These are phyloP conservation scores for Aulostomus chinensis DNA, from an alignment of 2,797 vertebrate species.

Conservation along the genomic window DNA sequence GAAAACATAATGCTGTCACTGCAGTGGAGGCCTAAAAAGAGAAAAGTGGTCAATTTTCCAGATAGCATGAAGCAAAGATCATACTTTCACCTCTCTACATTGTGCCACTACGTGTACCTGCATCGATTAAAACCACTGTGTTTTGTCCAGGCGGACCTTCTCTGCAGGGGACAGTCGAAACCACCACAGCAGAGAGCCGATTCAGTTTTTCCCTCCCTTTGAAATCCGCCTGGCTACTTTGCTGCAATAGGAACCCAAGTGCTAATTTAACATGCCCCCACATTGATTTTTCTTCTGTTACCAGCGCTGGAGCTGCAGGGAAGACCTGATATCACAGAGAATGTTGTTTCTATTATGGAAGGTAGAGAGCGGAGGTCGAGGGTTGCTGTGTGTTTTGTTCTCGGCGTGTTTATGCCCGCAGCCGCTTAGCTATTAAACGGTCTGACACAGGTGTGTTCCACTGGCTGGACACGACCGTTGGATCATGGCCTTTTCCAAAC, in stretches of 20 bases:
- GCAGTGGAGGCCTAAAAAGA: too few relatives aligned
- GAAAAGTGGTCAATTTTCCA: too few relatives aligned
- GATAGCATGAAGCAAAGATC: too few relatives aligned
- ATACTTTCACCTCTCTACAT: too few relatives aligned
- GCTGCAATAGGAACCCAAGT: constrained; percentile 9
- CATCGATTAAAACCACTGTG: constrained; percentile 1
- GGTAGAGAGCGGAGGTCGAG: constrained; percentile 6
- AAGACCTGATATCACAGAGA: constrained; percentile 17
- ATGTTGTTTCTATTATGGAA: constrained; percentile 8
- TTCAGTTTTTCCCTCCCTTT: constrained; percentile 11
- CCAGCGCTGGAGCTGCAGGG: constrained; percentile 22
- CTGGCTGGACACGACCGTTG: not conserved
- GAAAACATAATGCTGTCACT: too few relatives aligned
- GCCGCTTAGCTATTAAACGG: constrained; percentile 18
- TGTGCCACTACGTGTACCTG: constrained; percentile 7
- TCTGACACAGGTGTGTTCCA: constrained; percentile 19
- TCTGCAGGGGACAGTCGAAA: constrained; percentile 17
- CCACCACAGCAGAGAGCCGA: constrained; percentile 10
- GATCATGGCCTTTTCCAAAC: not conserved
- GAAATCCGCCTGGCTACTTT: constrained; percentile 9
- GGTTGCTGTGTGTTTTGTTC: constrained; percentile 9
- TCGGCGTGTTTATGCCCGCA: constrained; percentile 10
- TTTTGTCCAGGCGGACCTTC: constrained; percentile 3
- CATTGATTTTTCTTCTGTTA: constrained; percentile 36
- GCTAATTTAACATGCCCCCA: constrained; percentile 39